Evolutionary conservation across 2,113 vertebrate species (phyloP).

Genomic region (Proterorhinus semilunaris): DNA sequence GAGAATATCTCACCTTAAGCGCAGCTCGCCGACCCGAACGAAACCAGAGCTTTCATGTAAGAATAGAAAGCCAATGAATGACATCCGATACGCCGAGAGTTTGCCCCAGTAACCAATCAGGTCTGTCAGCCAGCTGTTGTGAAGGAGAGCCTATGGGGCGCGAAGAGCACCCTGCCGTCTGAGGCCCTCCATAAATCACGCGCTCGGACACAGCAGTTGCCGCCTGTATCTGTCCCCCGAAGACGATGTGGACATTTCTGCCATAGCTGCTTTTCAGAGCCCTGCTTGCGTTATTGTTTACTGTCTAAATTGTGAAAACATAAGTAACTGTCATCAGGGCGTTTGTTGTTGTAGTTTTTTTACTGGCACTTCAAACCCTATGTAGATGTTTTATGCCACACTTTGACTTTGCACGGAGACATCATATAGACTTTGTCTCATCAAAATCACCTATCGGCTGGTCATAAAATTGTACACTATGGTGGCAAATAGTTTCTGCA

Average conservation of each 20-base stretch:
- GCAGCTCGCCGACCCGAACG: constrained; percentile 43
- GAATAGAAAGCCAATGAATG: constrained; percentile 59
- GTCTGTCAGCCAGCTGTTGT: constrained; percentile 68
- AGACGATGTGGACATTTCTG: constrained; percentile 52
- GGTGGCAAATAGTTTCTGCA: too few relatives aligned
- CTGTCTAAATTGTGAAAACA: constrained; percentile 21
- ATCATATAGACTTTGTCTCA: too few relatives aligned
- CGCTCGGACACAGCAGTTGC: constrained; percentile 62
- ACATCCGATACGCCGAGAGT: constrained; percentile 40
- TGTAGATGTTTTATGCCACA: not conserved
- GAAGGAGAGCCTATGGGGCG: constrained; percentile 55
- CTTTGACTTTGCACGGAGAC: too few relatives aligned
- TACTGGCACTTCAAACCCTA: not conserved
- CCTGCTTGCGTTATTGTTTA: constrained; percentile 59
- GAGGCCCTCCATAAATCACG: constrained; percentile 57
- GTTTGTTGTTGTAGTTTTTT: not conserved
- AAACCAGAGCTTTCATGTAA: constrained; percentile 58
- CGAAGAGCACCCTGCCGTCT: constrained; percentile 42
- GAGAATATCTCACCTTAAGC: constrained; percentile 46
- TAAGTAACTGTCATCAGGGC: not conserved
- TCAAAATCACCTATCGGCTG: too few relatives aligned
- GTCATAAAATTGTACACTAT: too few relatives aligned
- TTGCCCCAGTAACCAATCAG: constrained; percentile 59
- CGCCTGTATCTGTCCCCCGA: constrained; percentile 34
- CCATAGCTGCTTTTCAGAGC: constrained; percentile 47